Conservation (phyloP, 1,140 invertebrate species). For the Dendroctonus valens region DNA sequence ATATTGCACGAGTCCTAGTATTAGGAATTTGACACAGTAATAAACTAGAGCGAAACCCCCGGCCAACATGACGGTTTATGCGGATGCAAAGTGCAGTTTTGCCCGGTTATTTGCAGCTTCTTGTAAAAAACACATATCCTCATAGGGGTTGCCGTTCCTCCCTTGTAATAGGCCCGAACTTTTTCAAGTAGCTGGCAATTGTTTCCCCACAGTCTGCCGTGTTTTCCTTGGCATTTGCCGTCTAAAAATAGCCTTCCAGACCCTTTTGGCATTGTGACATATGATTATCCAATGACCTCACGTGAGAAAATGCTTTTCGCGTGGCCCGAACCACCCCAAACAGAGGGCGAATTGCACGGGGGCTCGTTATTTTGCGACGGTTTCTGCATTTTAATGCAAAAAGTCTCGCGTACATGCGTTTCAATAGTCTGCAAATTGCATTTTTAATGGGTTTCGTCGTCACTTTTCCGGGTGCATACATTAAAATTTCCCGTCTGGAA, state of each 20-base stretch:
- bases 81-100: neutral
- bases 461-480: too few relatives aligned
- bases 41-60: conserved; percentile 8
- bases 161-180: too few relatives aligned
- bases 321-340: conserved; percentile 4
- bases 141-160: too few relatives aligned
- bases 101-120: too few relatives aligned
- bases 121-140: too few relatives aligned
- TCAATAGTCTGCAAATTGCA: conserved; percentile 9
- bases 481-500: too few relatives aligned
- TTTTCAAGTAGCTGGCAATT: neutral
- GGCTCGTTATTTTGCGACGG: conserved; percentile 8
- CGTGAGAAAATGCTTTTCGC: conserved; percentile 24
- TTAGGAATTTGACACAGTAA: conserved; percentile 29
- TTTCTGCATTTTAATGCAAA: conserved; percentile 11
- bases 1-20: conserved; percentile 13
- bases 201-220: neutral
- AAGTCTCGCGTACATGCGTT: neutral
- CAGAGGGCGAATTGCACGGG: neutral
- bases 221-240: neutral
- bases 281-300: conserved; percentile 20
- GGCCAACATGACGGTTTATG: neutral
- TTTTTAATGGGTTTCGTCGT: too few relatives aligned
- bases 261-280: conserved; percentile 15
- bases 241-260: conserved; percentile 9